These are phyloP conservation scores for Micronycteris hirsuta DNA, from an alignment of 2,113 vertebrate genomes.

Conservation along the genomic window DNA sequence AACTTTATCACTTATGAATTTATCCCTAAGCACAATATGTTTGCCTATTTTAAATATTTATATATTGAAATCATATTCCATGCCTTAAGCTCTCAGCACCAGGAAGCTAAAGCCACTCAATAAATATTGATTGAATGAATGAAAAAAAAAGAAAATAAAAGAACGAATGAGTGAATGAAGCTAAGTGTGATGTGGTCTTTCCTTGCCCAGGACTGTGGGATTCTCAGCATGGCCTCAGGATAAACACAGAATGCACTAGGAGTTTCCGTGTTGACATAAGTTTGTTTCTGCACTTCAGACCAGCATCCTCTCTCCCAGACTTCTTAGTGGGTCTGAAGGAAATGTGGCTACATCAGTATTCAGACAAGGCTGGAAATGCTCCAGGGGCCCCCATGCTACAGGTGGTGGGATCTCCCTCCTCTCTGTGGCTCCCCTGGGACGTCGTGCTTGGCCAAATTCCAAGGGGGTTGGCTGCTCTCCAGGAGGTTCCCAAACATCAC, in stretches of 20 bases:
- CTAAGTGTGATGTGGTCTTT: neutral
- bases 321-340: neutral
- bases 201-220: neutral
- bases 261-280: neutral
- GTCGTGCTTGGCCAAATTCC: neutral
- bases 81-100: neutral
- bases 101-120: neutral
- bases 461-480: slow-evolving; percentile 56
- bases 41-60: neutral
- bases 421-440: neutral
- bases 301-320: neutral
- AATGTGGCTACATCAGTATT: neutral
- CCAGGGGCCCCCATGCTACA: neutral
- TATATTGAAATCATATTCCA: neutral
- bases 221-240: neutral
- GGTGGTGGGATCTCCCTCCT: slow-evolving; percentile 25
- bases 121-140: neutral
- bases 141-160: neutral
- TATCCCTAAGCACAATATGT: neutral
- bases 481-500: slow-evolving; percentile 60
- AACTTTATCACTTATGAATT: neutral
- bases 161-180: neutral
- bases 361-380: neutral
- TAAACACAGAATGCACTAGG: neutral
- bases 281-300: neutral